Percentiles rank a stretch among this genome's conserved stretches.
Conservation (phyloP, 1,140 invertebrate species). For the Papilio polyxenes region DNA sequence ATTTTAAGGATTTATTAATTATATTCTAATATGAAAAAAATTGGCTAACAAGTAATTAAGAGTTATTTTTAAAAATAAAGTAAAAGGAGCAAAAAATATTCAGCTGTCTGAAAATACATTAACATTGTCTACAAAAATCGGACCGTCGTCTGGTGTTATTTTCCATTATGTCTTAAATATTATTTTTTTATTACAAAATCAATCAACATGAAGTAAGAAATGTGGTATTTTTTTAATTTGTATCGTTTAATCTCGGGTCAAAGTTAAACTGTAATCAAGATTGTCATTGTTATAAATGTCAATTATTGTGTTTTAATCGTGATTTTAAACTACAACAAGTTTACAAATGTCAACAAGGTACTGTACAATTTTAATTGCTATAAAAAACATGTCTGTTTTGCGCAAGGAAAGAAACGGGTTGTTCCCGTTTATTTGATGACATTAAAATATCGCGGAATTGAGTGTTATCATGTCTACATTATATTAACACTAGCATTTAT, state of each 20-base stretch:
- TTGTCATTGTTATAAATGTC: conserved; percentile 30
- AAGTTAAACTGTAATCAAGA: background rate
- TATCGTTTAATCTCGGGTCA: background rate
- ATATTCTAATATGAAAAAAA: too few species aligned
- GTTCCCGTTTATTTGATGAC: conserved; percentile 30
- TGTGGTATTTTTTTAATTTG: background rate
- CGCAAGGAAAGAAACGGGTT: conserved; percentile 13
- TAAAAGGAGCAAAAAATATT: too few species aligned
- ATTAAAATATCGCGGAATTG: conserved; percentile 20
- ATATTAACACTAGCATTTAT: too few species aligned
- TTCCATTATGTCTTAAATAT: too few species aligned
- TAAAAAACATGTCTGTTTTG: conserved; percentile 19
- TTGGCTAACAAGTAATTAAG: too few species aligned
- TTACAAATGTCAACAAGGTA: conserved; percentile 28
- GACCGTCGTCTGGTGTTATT: too few species aligned
- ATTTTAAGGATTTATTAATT: too few species aligned
- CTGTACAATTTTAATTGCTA: conserved; percentile 30
- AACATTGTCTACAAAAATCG: too few species aligned
- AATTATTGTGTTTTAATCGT: conserved; percentile 33
- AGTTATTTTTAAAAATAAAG: too few species aligned
- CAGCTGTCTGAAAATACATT: too few species aligned
- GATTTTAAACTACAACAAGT: conserved; percentile 30
- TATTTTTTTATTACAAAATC: background rate
- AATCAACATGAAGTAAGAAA: background rate
- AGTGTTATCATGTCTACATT: background rate